Base-by-base conservation (phyloP, 2,888 invertebrate genomes). In the Drosophila siamana region DNA sequence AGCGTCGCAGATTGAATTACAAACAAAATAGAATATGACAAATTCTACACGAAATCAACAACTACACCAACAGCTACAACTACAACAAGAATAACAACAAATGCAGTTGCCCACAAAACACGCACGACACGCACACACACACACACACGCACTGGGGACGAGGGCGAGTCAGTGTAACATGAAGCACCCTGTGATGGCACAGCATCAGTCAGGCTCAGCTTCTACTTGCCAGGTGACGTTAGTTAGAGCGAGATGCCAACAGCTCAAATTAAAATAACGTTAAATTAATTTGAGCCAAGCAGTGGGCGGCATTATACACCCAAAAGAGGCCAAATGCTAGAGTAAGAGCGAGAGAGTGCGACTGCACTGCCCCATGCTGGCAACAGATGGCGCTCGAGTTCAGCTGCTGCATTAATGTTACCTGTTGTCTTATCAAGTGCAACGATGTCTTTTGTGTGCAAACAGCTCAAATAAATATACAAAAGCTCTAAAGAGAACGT, bases 11-110 rank as follows among this genome's bases (percentile, higher is more conserved):
- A 85, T 85, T 87, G 64, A 64, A 76, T 85, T 89, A 85, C 85
- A 85, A 85, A 89, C 89, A 85, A 87, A 87, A 85, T 85, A 87
- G 88, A 85, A 85, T 89, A 85, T 85, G 83, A 88, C 87, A 87
- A 89, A 85, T 81, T 87, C 88, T 85, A 87, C 59, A 78, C 72
- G 54, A 78, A 69, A 80, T 72, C 80, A 82, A 63, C 86, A 80
- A n/a, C 75, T 73, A 52, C 78, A 82, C 1, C 30, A n/a, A 33
- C 30, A 33, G 4, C n/a, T 11, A 30, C 30, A 30, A 9, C 11
- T 11, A 30, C 30, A 24, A 24, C 24, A 24, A 24, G 4, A 24
- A 24, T 5, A 26, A 26, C 26, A 26, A 61, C 76, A 73, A 78
- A 56, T 76, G 79, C 79, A 76, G 62, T 65, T 63, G 40, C 57